Percentiles rank a stretch among this genome's conserved stretches.
Evolutionary conservation across 1,140 invertebrate genomes (phyloP).

Genomic region (Meloidogyne floridensis): DNA sequence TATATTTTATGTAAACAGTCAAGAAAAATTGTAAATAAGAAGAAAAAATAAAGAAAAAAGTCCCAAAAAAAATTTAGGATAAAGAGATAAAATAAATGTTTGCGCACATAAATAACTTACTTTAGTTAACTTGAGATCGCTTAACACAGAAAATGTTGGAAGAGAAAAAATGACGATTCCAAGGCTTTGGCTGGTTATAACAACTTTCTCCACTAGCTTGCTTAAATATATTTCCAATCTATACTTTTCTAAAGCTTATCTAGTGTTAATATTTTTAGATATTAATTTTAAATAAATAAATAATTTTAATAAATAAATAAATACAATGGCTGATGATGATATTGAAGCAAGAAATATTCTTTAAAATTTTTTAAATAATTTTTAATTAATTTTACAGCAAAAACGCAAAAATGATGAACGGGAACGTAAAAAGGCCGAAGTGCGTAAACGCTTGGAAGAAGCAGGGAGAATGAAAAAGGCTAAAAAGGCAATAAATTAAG

Average conservation of each 20-base stretch:
- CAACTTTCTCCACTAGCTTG: too few species aligned
- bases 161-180: neutral
- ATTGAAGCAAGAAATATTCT: neutral
- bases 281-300: too few species aligned
- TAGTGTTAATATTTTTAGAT: neutral
- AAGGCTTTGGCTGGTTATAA: too few species aligned
- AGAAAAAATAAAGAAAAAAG: neutral
- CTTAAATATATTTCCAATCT: neutral
- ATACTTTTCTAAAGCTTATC: neutral
- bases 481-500: slow-evolving; percentile 40
- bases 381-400: neutral
- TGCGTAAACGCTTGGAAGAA: slow-evolving; percentile 56
- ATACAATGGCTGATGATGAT: slow-evolving; percentile 22
- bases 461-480: slow-evolving; percentile 61
- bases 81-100: neutral
- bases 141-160: neutral
- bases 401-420: slow-evolving; percentile 35
- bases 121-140: too few species aligned
- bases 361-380: neutral
- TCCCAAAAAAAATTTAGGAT: neutral
- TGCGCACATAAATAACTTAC: neutral
- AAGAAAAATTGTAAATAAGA: neutral
- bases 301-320: neutral
- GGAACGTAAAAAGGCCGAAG: slow-evolving; percentile 60
- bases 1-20: slow-evolving; percentile 6